Base-by-base conservation (phyloP, 2,113 vertebrate species). In the Pomatostomus ruficeps region DNA sequence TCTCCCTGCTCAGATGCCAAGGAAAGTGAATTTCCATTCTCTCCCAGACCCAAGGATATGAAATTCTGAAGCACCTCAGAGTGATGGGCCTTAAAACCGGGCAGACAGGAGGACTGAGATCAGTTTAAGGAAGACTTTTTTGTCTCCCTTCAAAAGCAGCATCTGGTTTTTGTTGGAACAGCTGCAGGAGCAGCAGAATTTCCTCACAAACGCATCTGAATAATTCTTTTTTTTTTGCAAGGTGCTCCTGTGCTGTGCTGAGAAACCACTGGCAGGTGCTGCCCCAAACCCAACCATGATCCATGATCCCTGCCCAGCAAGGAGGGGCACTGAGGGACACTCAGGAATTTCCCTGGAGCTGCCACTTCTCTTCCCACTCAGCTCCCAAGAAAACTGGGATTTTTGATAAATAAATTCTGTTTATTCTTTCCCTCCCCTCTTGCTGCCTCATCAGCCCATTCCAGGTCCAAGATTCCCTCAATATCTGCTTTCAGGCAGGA, bases 1-100 rank as follows among this genome's bases (percentile, higher is more conserved):
- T 28, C 61, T 48, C 21, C 28, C 49, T 5, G 5, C 76, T 66
- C 48, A 29, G 9, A 54, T 23, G 48, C 74, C 52, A 17, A 11
- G 18, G 29, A 33, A 59, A 55, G 8, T 4, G 45, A 18, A 0
- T 8, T 22, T 33, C 36, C 71, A 22, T 43, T 7, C 38, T 29
- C 65, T 23, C 25, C 43, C 21, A 24, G n/a, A 43, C 3, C 2
- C 0, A 0, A 21, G 63, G 11, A 43, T 7, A 3, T 0, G 24
- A 19, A 35, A n/a, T 6, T 29, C 42, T 74, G 66, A 4, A 45
- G 65, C 38, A 42, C 12, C 10, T 11, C 48, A 16, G 9, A 52
- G 36, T 1, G 40, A 36, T 4, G 21, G 26, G 7, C 17, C 23
- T 28, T 8, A 33, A 36, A 73, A 31, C 13, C 2, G 23, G n/a